Evolutionary conservation across 2,888 invertebrate genomes (phyloP), one percentile per base, ranked within the genome.

Genomic region (Catocala nupta): DNA sequence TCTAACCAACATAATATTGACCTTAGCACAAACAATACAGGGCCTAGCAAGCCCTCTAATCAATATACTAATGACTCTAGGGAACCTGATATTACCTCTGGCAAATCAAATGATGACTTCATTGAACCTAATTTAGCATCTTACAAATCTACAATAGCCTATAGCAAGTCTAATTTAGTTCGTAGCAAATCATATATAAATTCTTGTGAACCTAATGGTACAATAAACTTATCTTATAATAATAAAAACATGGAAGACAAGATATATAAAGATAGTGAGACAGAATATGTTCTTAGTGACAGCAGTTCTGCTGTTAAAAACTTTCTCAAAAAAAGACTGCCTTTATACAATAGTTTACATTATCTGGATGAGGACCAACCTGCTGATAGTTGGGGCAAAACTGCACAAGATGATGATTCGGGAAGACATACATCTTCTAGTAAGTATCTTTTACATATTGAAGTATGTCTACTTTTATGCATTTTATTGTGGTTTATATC

Each of bases 361-460:
- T 25, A 73, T 39, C 51, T 75, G 11, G 70, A 73, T 5, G 74
- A 70, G 8, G 76, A 81, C 3, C 39, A n/a, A n/a, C 5, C 33
- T 11, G 51, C 63, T 12, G 65, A 65, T 5, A 73, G 70, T 36
- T 70, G 64, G 9, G 69, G 65, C 42, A 50, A 55, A 7, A 74
- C 76, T 0, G 61, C 70, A 3, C 80, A 77, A 44, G 84, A 75
- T 13, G 82, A 71, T n/a, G 87, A 87, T 60, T 90, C 91, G 0
- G 85, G 85, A 10, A 75, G 80, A 53, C 85, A 81, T 34, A 87
- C 90, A 13, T 80, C 77, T 5, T 87, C 88, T 13, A 90, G 92
- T 92, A 66, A 86, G 89, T 83, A 57, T 5, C 51, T 42, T 25
- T 9, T 52, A 16, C 1, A 6, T 34, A 3, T 25, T 25, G 25